These are phyloP conservation scores for Hippocampus mohnikei DNA, from an alignment of 2,113 vertebrate species.

Conservation along the genomic window DNA sequence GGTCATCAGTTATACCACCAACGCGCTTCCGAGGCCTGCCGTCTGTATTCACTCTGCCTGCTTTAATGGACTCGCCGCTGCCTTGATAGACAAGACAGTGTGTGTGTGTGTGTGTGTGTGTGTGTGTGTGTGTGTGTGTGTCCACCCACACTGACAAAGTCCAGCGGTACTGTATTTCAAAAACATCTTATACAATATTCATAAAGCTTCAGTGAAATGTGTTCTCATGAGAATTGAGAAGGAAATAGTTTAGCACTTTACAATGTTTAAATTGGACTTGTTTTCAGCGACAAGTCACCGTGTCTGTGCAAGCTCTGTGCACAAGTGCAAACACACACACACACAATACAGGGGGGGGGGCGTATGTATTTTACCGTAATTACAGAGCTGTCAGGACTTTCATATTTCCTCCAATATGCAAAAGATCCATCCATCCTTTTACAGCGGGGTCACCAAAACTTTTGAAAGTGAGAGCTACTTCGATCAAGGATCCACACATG, in stretches of 20 bases:
- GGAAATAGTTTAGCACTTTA: background rate
- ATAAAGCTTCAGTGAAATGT: background rate
- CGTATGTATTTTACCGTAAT: background rate
- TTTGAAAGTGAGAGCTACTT: no score
- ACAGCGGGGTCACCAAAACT: background rate
- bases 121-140: background rate
- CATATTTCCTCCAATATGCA: background rate
- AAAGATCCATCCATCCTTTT: background rate
- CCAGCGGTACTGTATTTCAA: background rate
- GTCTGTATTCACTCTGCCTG: slow-evolving; percentile 44
- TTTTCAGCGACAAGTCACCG: background rate
- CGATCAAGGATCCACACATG: no score
- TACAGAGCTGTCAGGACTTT: background rate
- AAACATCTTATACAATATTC: no score
- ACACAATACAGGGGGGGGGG: background rate
- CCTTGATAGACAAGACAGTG: slow-evolving; percentile 36
- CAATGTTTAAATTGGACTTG: background rate
- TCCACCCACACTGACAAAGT: background rate
- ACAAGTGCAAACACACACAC: slow-evolving; percentile 1
- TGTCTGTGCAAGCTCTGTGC: background rate
- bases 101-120: background rate
- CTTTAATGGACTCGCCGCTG: slow-evolving; percentile 52
- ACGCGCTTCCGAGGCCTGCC: slow-evolving; percentile 48
- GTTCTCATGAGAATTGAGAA: background rate
- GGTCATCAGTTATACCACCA: slow-evolving; percentile 52